A percentile compares a stretch with the other conserved stretches of the same genome.
phyloP scores from a whole-genome alignment of 2,113 vertebrate species.

The Rostratula benghalensis region DNA sequence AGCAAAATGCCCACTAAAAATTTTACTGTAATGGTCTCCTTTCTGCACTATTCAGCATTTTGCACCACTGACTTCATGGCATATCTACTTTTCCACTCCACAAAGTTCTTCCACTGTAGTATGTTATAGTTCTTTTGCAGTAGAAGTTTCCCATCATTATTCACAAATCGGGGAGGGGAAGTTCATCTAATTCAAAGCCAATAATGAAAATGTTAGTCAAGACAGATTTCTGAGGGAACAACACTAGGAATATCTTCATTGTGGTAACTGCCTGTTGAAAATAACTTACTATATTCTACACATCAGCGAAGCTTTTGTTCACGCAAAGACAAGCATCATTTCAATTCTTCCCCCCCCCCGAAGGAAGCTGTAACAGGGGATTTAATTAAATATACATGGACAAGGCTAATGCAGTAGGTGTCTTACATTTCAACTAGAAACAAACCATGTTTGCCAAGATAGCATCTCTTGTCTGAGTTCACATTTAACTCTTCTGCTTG shows the following conservation, averaged over 20 bases:
- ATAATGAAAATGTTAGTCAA: neutral
- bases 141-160: neutral
- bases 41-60: neutral
- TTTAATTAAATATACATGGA: neutral
- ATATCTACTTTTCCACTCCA: neutral
- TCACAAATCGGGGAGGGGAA: neutral
- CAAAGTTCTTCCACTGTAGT: neutral
- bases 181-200: neutral
- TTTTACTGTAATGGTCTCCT: neutral
- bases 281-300: neutral
- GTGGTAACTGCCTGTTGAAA: neutral
- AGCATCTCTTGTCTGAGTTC: neutral
- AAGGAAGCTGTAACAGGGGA: neutral
- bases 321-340: neutral
- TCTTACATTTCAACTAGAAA: neutral
- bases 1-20: neutral
- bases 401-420: neutral
- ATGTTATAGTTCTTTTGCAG: neutral
- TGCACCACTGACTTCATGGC: neutral
- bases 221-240: neutral
- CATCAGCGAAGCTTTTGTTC: neutral
- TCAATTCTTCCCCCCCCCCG: neutral
- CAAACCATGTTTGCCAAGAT: neutral
- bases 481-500: neutral
- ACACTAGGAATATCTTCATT: neutral